These are phyloP conservation scores for Eptatretus burgeri DNA, from an alignment of 2,113 vertebrate species.

Conservation along the genomic window DNA sequence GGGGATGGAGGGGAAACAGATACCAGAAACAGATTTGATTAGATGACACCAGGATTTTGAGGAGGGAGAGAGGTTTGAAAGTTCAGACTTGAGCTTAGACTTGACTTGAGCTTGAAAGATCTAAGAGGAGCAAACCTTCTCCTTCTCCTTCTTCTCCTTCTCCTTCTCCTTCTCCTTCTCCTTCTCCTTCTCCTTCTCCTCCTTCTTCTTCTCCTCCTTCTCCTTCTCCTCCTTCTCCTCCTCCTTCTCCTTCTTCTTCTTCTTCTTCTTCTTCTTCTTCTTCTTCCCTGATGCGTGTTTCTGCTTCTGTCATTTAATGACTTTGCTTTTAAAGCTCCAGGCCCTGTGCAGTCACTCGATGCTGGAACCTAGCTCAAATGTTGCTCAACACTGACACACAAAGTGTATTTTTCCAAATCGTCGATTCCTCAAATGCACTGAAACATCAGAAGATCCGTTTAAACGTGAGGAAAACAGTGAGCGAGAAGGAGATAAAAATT, in stretches of 20 bases:
- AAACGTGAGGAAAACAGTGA: too few relatives aligned
- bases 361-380: neutral
- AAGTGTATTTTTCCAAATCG: neutral
- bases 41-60: too few relatives aligned
- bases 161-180: neutral
- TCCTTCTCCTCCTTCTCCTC: neutral
- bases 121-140: neutral
- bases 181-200: neutral
- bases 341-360: neutral
- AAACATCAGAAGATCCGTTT: too few relatives aligned
- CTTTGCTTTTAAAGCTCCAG: neutral
- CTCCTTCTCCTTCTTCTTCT: neutral
- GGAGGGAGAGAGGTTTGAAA: constrained; percentile 8
- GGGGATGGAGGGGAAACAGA: too few relatives aligned
- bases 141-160: neutral
- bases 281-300: too few relatives aligned
- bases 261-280: neutral
- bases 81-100: constrained; percentile 8
- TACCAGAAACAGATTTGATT: too few relatives aligned
- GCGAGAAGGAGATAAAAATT: too few relatives aligned
- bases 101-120: too few relatives aligned
- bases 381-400: too few relatives aligned
- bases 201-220: neutral
- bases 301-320: too few relatives aligned
- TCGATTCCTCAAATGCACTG: too few relatives aligned